Evolutionary conservation across 2,113 vertebrate species (phyloP).

Genomic region (Petroica traversi): DNA sequence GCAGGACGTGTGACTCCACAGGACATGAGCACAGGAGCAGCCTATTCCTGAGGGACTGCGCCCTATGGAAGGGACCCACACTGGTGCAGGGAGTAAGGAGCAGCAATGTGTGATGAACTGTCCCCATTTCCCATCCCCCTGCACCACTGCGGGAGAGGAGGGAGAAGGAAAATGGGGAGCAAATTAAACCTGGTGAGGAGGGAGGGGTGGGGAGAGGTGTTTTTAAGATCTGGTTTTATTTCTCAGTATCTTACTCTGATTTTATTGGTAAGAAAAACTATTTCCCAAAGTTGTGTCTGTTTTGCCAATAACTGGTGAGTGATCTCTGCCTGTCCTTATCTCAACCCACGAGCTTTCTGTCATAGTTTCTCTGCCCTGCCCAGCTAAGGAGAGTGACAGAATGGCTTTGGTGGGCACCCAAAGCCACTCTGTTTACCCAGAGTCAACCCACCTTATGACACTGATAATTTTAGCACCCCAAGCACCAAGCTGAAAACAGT

Average conservation of each 20-base stretch:
- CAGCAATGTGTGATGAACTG: not conserved
- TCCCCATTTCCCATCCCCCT: not conserved
- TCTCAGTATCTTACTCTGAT: not conserved
- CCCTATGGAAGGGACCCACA: not conserved
- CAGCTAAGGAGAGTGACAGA: not conserved
- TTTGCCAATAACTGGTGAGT: not conserved
- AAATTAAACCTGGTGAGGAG: not conserved
- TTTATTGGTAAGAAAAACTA: not conserved
- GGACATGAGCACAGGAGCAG: not conserved
- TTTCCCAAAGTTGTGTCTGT: not conserved
- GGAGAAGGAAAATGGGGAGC: not conserved
- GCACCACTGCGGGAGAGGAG: not conserved
- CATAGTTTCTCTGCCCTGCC: not conserved
- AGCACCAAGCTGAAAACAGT: not conserved
- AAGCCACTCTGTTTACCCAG: not conserved
- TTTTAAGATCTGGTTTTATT: not conserved
- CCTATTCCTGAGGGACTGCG: not conserved
- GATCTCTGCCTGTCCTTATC: not conserved
- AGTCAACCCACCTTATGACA: not conserved
- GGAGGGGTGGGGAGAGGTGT: not conserved
- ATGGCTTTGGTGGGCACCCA: no score
- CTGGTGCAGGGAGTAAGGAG: not conserved
- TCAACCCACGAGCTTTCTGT: not conserved
- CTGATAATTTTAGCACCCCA: not conserved
- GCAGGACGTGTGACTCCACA: not conserved